Evolutionary conservation across 2,797 vertebrate species (phyloP), one percentile per base, ranked within the genome.

Genomic region (Catamblyrhynchus diadema): DNA sequence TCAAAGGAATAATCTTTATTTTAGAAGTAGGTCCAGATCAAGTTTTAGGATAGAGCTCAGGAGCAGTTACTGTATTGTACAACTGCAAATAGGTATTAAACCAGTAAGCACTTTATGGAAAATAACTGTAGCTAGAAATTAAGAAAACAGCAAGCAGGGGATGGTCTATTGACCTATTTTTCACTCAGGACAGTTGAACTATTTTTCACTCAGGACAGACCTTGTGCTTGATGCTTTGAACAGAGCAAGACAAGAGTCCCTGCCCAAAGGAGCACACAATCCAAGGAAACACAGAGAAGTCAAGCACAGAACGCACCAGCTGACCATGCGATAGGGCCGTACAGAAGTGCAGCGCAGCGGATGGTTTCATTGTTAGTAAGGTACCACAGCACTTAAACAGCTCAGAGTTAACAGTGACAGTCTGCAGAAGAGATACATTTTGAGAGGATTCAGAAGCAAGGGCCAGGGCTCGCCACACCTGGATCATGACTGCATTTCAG

Each of bases 391-490:
- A 89, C 81, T 82, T 65, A 82, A 93, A 80, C 80, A 90, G 90
- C 90, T 67, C 83, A 94, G 89, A 93, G 84, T 81, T 90, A 94
- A 90, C 85, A 84, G 88, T 64, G 80, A 82, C 92, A 78, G 83
- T 84, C 86, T 92, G 90, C 82, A 84, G 90, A 74, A 96, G 77
- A 88, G 86, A 83, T 25, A 71, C n/a, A 53, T 95, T 93, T 93
- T 79, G 85, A 91, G 79, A 82, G 75, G 93, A 44, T 64, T 88
- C 82, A 85, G 81, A 94, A 90, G 93, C 79, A 90, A 72, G 65
- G 59, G 93, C 69, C 75, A 77, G 79, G 80, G 75, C 81, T 82
- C 4, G 79, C 93, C 62, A 82, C 33, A 30, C 67, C 35, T 3
- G 50, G 85, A 53, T 80, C 80, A 86, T 77, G 83, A 86, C 70